Evolutionary conservation across 2,113 vertebrate species (phyloP), one percentile per base, ranked within the genome.

Genomic region (Pandion haliaetus): DNA sequence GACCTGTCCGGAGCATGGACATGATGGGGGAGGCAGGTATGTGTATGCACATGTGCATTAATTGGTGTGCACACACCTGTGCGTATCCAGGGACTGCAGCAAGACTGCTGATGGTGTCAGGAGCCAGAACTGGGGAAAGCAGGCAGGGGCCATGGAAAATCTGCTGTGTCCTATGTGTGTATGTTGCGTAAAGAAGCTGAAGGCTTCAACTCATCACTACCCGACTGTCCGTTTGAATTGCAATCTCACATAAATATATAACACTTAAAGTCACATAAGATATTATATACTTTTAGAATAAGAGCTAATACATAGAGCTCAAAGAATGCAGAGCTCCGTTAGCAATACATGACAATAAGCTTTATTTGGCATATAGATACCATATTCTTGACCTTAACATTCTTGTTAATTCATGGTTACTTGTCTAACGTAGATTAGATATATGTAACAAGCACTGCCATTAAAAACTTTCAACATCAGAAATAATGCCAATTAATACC

Each of bases 371-470:
- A 2, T 29, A 63, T 1, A 63, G 13, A 80, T 63, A 81, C 2
- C 12, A 93, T 34, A 54, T 58, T 42, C 28, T 63, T 66, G 32
- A 14, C 14, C 10, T 63, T 74, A 57, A 61, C 36, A 14, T 61
- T 73, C 44, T 12, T 61, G 44, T n/a, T 82, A 85, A 84, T 26
- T 65, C 25, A 50, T 4, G 15, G 26, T 54, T 61, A 73, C 19
- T 42, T 34, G 7, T n/a, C 17, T 58, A 57, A 47, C 17, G 25
- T 4, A 47, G 16, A 42, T 57, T 15, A 66, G 29, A 62, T 0
- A 58, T 0, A 12, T 1, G 5, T 21, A 40, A 58, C 9, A 61
- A 73, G 9, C 15, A 58, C 5, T 44, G 8, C 12, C 0, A 0
- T 40, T 66, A 16, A 57, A 72, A 57, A 62, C 38, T 45, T 88